Evolutionary conservation across 2,888 invertebrate genomes (phyloP).

Genomic region (Lamellibrachia columna): DNA sequence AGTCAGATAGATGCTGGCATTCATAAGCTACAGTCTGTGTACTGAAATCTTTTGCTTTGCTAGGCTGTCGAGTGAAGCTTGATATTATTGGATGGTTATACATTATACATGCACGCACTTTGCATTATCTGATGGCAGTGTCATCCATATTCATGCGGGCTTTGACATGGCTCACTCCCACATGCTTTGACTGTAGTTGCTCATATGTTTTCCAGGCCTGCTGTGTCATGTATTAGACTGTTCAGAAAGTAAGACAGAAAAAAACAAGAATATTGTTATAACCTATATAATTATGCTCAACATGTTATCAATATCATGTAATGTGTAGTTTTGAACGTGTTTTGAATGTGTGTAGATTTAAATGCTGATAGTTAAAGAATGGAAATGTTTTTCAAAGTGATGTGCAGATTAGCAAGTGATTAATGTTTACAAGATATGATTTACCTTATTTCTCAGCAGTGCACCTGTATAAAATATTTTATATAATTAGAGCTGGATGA

Average conservation of each 20-base stretch:
- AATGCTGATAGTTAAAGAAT: not conserved
- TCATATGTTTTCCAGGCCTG: no score
- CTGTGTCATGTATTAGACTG: no score
- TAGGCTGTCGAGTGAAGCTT: not conserved
- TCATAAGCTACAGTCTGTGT: not conserved
- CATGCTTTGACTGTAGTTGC: not conserved
- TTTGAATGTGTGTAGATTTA: not conserved
- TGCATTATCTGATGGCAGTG: not conserved
- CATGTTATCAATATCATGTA: not conserved
- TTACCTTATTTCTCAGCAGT: not conserved
- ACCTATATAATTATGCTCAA: no score
- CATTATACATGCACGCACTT: not conserved
- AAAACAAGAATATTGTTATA: no score
- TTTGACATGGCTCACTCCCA: not conserved
- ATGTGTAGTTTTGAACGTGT: not conserved
- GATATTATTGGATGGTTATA: not conserved
- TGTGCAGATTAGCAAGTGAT: not conserved
- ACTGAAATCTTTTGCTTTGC: not conserved
- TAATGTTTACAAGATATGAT: not conserved
- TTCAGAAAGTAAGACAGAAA: no score
- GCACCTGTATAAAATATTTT: not conserved
- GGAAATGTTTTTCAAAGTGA: not conserved
- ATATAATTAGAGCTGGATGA: not conserved
- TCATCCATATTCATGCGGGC: no score
- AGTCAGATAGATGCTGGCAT: not conserved